A percentile compares a stretch with the other conserved stretches of the same genome.
These are phyloP conservation scores for Lipotes vexillifer DNA, from an alignment of 2,113 vertebrate genomes.

Conservation along the genomic window DNA sequence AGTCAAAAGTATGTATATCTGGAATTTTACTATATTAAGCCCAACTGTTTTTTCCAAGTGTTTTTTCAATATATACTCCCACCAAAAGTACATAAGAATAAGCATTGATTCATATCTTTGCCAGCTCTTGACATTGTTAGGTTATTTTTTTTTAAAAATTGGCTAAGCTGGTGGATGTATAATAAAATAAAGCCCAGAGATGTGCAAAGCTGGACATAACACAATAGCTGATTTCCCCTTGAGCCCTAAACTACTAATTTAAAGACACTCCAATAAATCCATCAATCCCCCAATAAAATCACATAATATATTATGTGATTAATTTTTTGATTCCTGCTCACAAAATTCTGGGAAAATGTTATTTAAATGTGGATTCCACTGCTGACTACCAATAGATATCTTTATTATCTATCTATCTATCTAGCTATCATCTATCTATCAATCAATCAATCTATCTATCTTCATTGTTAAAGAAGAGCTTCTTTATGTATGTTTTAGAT, in stretches of 20 bases:
- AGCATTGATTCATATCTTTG: not conserved
- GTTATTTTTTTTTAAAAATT: not conserved
- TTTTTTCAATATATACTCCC: not conserved
- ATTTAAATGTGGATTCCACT: not conserved
- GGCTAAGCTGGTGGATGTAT: not conserved
- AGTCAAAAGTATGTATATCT: not conserved
- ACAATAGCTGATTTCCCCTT: not conserved
- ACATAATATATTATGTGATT: not conserved
- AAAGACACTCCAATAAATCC: not conserved
- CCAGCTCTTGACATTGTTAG: not conserved
- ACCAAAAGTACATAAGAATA: not conserved
- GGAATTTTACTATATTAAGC: not conserved
- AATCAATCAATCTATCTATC: not conserved
- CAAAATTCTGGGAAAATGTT: not conserved
- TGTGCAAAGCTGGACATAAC: not conserved
- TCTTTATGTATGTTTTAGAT: not conserved
- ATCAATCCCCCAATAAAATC: not conserved
- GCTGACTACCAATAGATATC: too few species aligned
- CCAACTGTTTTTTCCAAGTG: not conserved
- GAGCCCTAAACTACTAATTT: not conserved
- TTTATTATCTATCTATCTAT: not conserved
- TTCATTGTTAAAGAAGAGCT: not conserved
- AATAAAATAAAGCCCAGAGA: not conserved
- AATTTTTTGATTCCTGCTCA: not conserved
- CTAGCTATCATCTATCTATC: not conserved